phyloP scores from a whole-genome alignment of 2,797 vertebrate genomes.

The Lateolabrax maculatus region DNA sequence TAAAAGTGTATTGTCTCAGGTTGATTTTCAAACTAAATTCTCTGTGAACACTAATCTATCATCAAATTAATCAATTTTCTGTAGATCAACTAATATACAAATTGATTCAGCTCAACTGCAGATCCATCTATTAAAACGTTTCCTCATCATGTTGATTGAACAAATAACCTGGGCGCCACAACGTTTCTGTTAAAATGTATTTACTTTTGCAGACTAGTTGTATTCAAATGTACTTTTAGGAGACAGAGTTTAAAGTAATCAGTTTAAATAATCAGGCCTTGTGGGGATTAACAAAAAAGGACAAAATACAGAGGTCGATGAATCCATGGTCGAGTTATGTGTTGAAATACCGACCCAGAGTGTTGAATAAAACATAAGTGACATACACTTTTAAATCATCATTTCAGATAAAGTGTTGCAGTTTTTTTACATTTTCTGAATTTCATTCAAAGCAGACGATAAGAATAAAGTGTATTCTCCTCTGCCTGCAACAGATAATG shows the following conservation, averaged over 20 bases:
- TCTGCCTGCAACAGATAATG: conserved; percentile 1
- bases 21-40: not conserved
- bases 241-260: not conserved
- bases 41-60: not conserved
- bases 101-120: not conserved
- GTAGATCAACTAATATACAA: not conserved
- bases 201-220: not conserved
- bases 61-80: not conserved
- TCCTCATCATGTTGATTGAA: not conserved
- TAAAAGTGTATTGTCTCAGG: not conserved
- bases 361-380: conserved; percentile 35
- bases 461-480: not conserved
- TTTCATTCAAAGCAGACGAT: conserved; percentile 16
- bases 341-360: conserved; percentile 4
- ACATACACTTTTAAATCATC: conserved; percentile 13
- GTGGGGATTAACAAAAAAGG: not conserved
- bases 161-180: not conserved
- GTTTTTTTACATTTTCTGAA: conserved; percentile 13
- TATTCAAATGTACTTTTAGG: not conserved
- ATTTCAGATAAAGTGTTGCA: conserved; percentile 9
- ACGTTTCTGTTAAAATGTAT: not conserved
- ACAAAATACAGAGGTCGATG: not conserved
- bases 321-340: not conserved
- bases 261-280: conserved; percentile 3
- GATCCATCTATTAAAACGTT: not conserved